Percentiles rank a stretch among this genome's conserved stretches.
phyloP scores from a whole-genome alignment of 1,140 invertebrate genomes.

The Drosophila eugracilis region DNA sequence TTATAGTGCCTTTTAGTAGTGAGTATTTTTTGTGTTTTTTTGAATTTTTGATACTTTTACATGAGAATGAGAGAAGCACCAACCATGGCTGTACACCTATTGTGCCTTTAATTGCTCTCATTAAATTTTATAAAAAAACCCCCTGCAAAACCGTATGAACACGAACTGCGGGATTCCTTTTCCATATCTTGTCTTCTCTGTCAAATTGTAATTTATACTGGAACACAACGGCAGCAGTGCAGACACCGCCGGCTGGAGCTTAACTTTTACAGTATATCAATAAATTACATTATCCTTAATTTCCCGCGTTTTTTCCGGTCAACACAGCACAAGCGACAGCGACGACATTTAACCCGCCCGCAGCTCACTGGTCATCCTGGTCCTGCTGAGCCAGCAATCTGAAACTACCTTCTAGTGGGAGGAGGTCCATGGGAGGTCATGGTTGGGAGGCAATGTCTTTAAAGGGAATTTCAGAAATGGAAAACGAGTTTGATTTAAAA shows the following conservation, averaged over 20 bases:
- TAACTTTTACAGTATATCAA: constrained; percentile 81
- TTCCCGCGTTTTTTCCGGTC: constrained; percentile 79
- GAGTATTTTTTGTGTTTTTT: neutral
- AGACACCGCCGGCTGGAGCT: constrained; percentile 56
- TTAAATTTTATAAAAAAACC: constrained; percentile 42
- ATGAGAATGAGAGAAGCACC: no score
- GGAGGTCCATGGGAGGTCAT: neutral
- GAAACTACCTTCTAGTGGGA: constrained; percentile 2
- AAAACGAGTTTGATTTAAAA: no score
- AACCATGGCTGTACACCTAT: no score
- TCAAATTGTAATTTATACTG: constrained; percentile 80
- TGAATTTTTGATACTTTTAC: neutral
- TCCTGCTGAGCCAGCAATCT: constrained; percentile 65
- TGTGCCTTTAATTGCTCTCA: constrained; percentile 58
- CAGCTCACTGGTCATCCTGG: constrained; percentile 38
- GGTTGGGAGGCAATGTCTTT: neutral
- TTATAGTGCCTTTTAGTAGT: neutral
- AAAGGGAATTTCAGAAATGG: constrained; percentile 27
- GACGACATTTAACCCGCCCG: constrained; percentile 71
- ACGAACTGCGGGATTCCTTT: neutral
- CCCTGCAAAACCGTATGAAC: constrained; percentile 45
- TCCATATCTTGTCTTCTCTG: constrained; percentile 17
- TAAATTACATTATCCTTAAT: constrained; percentile 82
- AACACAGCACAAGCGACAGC: constrained; percentile 51
- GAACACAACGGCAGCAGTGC: constrained; percentile 31